A percentile compares a stretch with the other conserved stretches of the same genome.
Evolutionary conservation across 1,140 invertebrate genomes (phyloP).

Genomic region (Paralvinella palmiformis): DNA sequence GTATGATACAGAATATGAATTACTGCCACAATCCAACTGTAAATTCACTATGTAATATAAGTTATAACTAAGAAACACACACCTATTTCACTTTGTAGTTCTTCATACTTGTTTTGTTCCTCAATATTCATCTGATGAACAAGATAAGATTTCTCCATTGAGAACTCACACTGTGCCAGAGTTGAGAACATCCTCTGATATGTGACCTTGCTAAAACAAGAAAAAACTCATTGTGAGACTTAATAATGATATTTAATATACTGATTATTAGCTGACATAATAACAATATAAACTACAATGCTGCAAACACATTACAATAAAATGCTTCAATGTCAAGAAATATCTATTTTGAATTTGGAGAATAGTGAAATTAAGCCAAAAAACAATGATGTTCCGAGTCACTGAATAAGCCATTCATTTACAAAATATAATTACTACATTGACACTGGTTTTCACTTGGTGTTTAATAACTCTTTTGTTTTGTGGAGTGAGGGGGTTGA

Average conservation of each 20-base stretch:
- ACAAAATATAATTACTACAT: too few relatives aligned
- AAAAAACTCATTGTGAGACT: slow-evolving; percentile 1
- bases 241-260: background rate
- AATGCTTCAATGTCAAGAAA: background rate
- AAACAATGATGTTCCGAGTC: background rate
- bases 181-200: slow-evolving; percentile 76
- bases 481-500: too few relatives aligned
- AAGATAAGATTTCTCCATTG: slow-evolving; percentile 74
- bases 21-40: background rate
- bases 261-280: background rate
- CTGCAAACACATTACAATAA: background rate
- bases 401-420: too few relatives aligned
- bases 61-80: slow-evolving; percentile 7
- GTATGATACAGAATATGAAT: background rate
- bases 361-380: background rate
- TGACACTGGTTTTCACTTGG: too few relatives aligned
- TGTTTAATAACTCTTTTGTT: too few relatives aligned
- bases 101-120: slow-evolving; percentile 78
- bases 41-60: background rate
- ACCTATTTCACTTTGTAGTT: slow-evolving; percentile 70
- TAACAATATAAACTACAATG: background rate
- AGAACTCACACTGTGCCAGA: slow-evolving; percentile 79
- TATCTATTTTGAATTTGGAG: background rate
- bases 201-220: slow-evolving; percentile 40
- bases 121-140: slow-evolving; percentile 73